Evolutionary conservation across 2,113 vertebrate genomes (phyloP).

Genomic region (Bothrops jararaca): DNA sequence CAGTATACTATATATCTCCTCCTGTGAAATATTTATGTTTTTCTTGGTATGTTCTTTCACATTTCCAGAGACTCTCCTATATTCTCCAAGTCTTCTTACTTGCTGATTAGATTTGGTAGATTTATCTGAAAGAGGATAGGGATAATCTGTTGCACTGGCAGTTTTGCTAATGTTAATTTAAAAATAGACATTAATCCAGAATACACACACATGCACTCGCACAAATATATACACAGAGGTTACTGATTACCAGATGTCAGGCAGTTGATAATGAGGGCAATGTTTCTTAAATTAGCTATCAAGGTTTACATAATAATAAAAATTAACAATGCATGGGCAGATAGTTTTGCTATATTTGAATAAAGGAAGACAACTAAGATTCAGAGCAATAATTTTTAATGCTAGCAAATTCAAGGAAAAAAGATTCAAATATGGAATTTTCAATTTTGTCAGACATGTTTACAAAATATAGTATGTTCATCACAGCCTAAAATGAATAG

Average conservation of each 20-base stretch:
- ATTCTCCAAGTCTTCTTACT: not conserved
- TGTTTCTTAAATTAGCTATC: not conserved
- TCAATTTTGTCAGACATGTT: not conserved
- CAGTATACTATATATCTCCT: too few species aligned
- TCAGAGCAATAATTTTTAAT: not conserved
- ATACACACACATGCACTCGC: not conserved
- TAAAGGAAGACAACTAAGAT: not conserved
- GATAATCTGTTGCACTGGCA: not conserved
- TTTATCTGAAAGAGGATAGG: not conserved
- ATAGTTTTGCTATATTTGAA: not conserved
- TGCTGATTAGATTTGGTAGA: not conserved
- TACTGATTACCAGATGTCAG: not conserved
- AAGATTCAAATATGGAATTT: not conserved
- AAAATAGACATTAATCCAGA: not conserved
- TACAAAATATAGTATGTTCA: not conserved
- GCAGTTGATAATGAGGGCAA: not conserved
- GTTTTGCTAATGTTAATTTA: not conserved
- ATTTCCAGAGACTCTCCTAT: not conserved
- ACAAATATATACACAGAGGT: not conserved
- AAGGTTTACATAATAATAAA: not conserved
- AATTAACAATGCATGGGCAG: not conserved
- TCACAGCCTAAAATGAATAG: not conserved
- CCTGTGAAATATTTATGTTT: too few species aligned
- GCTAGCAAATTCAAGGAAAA: not conserved
- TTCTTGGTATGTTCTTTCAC: not conserved